Evolutionary conservation across 2,888 invertebrate species (phyloP).

Genomic region (Noctuana brunneofusca): DNA sequence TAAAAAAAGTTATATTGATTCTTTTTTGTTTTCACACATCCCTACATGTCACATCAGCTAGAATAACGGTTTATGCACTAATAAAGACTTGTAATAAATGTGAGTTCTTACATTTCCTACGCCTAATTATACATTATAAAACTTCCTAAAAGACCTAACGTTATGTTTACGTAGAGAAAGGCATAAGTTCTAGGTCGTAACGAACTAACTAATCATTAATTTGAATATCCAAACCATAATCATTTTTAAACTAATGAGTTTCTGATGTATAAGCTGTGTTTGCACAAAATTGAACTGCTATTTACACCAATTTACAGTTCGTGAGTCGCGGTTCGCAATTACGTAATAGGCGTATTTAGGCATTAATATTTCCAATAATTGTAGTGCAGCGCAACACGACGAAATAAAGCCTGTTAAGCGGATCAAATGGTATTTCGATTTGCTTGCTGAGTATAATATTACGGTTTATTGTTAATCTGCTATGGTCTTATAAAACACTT

Average conservation of each 20-base stretch:
- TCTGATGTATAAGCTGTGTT: not conserved
- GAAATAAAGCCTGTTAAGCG: not conserved
- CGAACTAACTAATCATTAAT: too few relatives aligned
- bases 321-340: not conserved
- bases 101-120: too few relatives aligned
- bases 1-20: too few relatives aligned
- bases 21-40: too few relatives aligned
- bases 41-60: too few relatives aligned
- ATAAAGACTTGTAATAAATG: too few relatives aligned
- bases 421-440: not conserved
- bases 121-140: too few relatives aligned
- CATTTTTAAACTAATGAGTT: conserved; percentile 1
- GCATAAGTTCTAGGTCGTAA: too few relatives aligned
- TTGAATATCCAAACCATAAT: not conserved
- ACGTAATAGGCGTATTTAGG: not conserved
- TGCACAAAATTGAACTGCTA: not conserved
- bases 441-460: not conserved
- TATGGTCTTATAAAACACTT: too few relatives aligned
- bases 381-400: not conserved
- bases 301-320: conserved; percentile 8
- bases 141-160: too few relatives aligned
- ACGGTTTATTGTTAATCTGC: not conserved
- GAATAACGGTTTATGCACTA: too few relatives aligned
- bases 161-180: too few relatives aligned
- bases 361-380: not conserved